Evolutionary conservation across 2,113 vertebrate genomes (phyloP), one percentile per base, ranked within the genome.

Genomic region (Phyllostomus hastatus): DNA sequence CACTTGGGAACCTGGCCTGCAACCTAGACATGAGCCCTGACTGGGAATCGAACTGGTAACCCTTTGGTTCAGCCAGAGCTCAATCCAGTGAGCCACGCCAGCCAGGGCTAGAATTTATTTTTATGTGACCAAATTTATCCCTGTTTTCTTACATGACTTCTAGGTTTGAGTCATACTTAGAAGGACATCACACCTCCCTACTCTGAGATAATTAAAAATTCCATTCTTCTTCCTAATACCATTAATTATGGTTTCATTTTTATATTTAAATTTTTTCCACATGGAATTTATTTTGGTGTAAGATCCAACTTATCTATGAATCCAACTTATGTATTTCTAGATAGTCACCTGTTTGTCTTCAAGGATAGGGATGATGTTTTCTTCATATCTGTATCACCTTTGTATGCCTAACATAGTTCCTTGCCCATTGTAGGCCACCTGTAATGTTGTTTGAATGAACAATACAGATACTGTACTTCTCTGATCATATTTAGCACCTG

Each of bases 221-320:
- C 64, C 67, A 43, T 41, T 28, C 52, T 82, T 64, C 43, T 59
- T 75, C 57, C 73, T 59, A 48, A 38, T 38, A 67, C 35, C n/a
- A 24, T 82, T 86, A 87, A n/a, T 80, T 70, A 61, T 43, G 43
- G 92, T 94, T 94, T 94, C 66, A 72, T 52, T 78, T 85, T 92
- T 81, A 92, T 57, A 78, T 57, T 85, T 86, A 78, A 46, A 19
- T 19, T 91, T 82, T 92, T 67, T 86, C n/a, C 35, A 80, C n/a
- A 41, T 64, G 43, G 19, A 70, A 70, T 95, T 79, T 57, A 80
- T 70, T 79, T 61, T 90, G 89, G 14, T 81, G 10, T 83, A 85
- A 69, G n/a, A 26, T 69, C 33, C 70, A 73, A 46, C 22, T 28
- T 72, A 41, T 72, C 35, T 70, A 46, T 73, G 31, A 59, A 91